These are phyloP conservation scores for Oncopeltus fasciatus DNA, from an alignment of 1,140 invertebrate genomes.

Conservation along the genomic window DNA sequence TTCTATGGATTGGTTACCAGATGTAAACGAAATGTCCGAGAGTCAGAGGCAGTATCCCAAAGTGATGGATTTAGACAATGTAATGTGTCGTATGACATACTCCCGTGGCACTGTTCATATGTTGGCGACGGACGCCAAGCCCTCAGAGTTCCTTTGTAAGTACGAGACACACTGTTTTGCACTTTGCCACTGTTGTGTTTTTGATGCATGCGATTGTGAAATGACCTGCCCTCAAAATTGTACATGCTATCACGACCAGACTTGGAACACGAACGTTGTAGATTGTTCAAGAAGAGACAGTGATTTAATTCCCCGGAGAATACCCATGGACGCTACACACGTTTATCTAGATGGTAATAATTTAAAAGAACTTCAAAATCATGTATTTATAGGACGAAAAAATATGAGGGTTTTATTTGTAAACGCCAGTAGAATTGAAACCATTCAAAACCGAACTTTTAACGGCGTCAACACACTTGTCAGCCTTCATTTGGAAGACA, in stretches of 20 bases:
- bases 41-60: conserved; percentile 58
- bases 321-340: conserved; percentile 88
- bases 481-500: conserved; percentile 72
- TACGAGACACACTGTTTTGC: conserved; percentile 88
- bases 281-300: conserved; percentile 69
- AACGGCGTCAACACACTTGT: conserved; percentile 70
- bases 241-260: conserved; percentile 81
- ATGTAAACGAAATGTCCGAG: conserved; percentile 68
- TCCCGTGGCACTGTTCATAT: conserved; percentile 50
- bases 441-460: conserved; percentile 82
- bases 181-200: conserved; percentile 84
- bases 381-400: conserved; percentile 81
- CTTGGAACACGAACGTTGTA: conserved; percentile 83
- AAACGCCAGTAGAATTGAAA: conserved; percentile 69
- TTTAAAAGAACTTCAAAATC: conserved; percentile 66
- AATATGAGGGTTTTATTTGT: conserved; percentile 74
- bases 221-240: conserved; percentile 86
- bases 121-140: conserved; percentile 44
- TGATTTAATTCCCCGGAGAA: conserved; percentile 59
- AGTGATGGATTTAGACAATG: conserved; percentile 73
- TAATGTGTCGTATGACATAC: conserved; percentile 69
- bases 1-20: conserved; percentile 80
- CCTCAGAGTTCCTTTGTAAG: conserved; percentile 74
- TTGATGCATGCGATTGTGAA: conserved; percentile 87
- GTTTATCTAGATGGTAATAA: conserved; percentile 82